Conservation (phyloP, 2,888 invertebrate genomes). For the Chloroclysta siterata region DNA sequence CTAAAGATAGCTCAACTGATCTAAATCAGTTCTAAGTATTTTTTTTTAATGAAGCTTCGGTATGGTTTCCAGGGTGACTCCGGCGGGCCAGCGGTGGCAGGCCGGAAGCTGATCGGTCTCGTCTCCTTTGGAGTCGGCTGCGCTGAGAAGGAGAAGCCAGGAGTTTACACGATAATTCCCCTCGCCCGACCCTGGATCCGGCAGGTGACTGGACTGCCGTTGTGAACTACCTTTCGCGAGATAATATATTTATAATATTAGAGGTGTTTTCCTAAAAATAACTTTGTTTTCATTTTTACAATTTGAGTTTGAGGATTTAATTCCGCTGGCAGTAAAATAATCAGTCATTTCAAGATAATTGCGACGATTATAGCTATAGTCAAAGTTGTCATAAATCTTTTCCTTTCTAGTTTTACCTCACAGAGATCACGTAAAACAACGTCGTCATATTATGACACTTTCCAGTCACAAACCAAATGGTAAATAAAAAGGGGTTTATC, state of each 20-base stretch:
- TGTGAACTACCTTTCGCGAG: conserved; percentile 46
- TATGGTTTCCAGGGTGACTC: conserved; percentile 78
- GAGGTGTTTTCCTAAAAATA: too few relatives aligned
- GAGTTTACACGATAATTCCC: conserved; percentile 83
- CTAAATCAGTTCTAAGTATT: too few relatives aligned
- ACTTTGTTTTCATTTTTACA: too few relatives aligned
- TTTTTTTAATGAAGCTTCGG: background rate
- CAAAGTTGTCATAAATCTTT: too few relatives aligned
- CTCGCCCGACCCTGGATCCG: conserved; percentile 70
- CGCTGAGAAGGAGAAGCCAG: conserved; percentile 78
- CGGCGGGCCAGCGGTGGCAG: conserved; percentile 81
- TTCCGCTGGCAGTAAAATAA: too few relatives aligned
- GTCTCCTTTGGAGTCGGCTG: conserved; percentile 86
- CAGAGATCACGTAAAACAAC: background rate
- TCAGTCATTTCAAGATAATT: too few relatives aligned
- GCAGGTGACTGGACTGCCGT: conserved; percentile 65
- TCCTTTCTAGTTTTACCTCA: too few relatives aligned
- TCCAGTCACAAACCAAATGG: background rate
- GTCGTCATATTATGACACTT: background rate
- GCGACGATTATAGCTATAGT: too few relatives aligned
- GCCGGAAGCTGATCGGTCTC: conserved; percentile 77
- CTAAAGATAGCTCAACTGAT: too few relatives aligned
- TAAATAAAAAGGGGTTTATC: background rate
- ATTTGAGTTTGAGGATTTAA: too few relatives aligned
- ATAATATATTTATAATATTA: background rate